Evolutionary conservation across 2,797 vertebrate genomes (phyloP).

Genomic region (Nyctibius grandis): DNA sequence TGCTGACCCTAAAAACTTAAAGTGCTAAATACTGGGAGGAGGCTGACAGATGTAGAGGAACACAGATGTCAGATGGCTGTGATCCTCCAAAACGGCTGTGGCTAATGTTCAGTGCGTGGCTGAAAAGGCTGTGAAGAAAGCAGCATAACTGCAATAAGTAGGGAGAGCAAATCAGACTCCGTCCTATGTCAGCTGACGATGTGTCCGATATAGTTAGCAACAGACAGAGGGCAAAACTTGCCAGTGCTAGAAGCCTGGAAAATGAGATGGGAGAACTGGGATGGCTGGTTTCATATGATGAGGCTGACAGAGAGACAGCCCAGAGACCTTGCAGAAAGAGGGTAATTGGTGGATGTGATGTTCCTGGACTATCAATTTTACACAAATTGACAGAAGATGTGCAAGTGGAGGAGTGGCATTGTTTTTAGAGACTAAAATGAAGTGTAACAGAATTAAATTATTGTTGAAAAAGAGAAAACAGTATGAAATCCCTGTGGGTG

Average conservation of each 20-base stretch:
- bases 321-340: background rate
- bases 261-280: background rate
- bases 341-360: background rate
- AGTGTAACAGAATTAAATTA: background rate
- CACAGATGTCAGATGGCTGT: background rate
- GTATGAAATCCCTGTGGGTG: background rate
- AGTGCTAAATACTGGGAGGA: background rate
- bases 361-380: background rate
- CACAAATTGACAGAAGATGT: background rate
- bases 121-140: background rate
- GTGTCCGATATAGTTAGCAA: background rate
- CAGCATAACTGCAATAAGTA: background rate
- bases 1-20: background rate
- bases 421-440: background rate
- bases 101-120: background rate
- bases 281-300: background rate
- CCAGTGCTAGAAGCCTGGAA: background rate
- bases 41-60: background rate
- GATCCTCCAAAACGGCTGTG: background rate
- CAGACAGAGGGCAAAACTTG: background rate
- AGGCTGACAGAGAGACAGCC: background rate
- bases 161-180: background rate
- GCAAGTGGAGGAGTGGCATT: background rate
- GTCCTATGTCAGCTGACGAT: background rate
- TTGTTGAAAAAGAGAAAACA: background rate